Evolutionary conservation across 2,888 invertebrate species (phyloP).

Genomic region (Calameuta filiformis): DNA sequence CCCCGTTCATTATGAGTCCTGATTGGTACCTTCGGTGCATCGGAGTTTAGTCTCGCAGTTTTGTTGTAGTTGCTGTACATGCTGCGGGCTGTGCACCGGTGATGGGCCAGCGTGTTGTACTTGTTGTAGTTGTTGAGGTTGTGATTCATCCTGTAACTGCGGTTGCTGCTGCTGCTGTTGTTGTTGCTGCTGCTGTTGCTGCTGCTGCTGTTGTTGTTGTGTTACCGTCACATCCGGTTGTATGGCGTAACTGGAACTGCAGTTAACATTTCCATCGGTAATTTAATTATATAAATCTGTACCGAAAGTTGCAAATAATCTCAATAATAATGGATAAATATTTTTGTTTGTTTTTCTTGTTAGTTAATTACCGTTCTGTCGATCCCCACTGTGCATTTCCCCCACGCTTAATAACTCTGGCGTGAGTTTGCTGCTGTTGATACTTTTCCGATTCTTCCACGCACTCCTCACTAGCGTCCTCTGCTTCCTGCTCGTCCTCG

Average conservation of each 20-base stretch:
- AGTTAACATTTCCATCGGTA: not conserved
- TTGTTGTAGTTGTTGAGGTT: constrained; percentile 35
- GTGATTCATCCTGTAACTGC: constrained; percentile 13
- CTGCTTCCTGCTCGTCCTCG: constrained; percentile 69
- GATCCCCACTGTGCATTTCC: constrained; percentile 22
- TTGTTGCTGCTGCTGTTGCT: constrained; percentile 26
- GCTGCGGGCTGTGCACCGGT: constrained; percentile 47
- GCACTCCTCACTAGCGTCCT: constrained; percentile 39
- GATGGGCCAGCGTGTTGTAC: constrained; percentile 45
- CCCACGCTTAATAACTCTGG: constrained; percentile 12
- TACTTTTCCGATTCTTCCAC: constrained; percentile 21
- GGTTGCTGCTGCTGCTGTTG: constrained; percentile 27
- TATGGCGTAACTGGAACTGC: constrained; percentile 10
- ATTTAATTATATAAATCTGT: not conserved
- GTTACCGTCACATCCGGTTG: constrained; percentile 32
- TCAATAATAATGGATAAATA: not conserved
- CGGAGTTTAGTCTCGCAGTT: not conserved
- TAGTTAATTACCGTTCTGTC: constrained; percentile 17
- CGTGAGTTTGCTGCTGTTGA: constrained; percentile 9
- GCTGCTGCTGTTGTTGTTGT: constrained; percentile 31
- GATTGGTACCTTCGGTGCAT: constrained; percentile 39
- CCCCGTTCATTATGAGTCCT: constrained; percentile 62
- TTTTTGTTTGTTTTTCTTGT: not conserved
- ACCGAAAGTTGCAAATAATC: not conserved
- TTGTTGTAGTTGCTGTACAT: not conserved